Base-by-base conservation (phyloP, 2,797 vertebrate genomes). In the Bradypodion pumilum region DNA sequence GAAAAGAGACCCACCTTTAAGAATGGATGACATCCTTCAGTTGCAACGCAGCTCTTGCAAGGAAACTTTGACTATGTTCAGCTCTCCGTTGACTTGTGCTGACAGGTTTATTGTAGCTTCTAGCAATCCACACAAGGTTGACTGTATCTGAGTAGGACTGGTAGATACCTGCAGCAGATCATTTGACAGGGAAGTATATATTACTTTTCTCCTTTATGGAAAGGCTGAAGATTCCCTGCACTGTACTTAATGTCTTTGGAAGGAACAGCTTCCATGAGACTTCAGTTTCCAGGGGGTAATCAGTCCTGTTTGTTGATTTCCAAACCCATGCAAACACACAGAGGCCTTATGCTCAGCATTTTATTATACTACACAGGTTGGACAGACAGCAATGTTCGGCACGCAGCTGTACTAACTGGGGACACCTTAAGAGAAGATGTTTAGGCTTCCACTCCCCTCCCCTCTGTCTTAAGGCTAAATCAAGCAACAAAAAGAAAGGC, bases 11-110 rank as follows among this genome's bases (percentile, higher is more conserved):
- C n/a, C 44, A 81, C 84, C 84, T 81, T 85, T 85, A 32, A 85
- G 81, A 32, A 81, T 81, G 29, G 84, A 63, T 72, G 84, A 85
- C 84, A 85, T 85, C 27, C 16, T 85, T 77, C 79, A 42, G 19
- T 52, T 7, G 27, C 2, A 16, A 37, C n/a, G 27, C 25, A 63
- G 27, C 21, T 52, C 13, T 85, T 69, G 66, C 6, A 32, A 12
- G 21, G 29, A 73, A 78, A 63, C 63, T 21, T 37, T 40, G 19
- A 63, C 44, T 40, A 21, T 46, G 25, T 62, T 75, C 19, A 52
- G 42, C 27, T 75, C 68, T 29, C 37, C 60, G 32, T 27, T 49
- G 23, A 16, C 40, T n/a, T n/a, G n/a, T n/a, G n/a, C n/a, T n/a
- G n/a, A n/a, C n/a, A n/a, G n/a, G n/a, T n/a, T n/a, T n/a, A n/a